phyloP scores from a whole-genome alignment of 2,797 vertebrate genomes.

The Semotilus atromaculatus region DNA sequence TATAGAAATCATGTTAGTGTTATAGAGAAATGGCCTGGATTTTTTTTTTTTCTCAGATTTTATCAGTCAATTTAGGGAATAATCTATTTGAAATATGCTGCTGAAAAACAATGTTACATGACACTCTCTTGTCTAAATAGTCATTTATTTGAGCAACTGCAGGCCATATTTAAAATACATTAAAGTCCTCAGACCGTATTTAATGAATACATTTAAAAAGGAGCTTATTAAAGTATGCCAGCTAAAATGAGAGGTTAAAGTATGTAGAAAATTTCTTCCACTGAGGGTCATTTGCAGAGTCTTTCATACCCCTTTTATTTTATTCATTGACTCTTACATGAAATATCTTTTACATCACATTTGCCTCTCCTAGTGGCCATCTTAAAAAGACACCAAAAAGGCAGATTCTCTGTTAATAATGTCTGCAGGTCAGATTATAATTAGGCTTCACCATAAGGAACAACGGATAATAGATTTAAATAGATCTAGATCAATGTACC shows the following conservation, averaged over 20 bases:
- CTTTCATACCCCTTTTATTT: constrained; percentile 66
- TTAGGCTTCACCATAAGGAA: constrained; percentile 49
- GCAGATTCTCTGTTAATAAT: constrained; percentile 57
- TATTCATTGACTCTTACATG: constrained; percentile 61
- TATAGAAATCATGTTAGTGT: constrained; percentile 10
- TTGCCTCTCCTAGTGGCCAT: constrained; percentile 54
- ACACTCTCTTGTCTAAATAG: constrained; percentile 54
- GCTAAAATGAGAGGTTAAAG: constrained; percentile 64
- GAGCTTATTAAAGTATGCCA: constrained; percentile 58
- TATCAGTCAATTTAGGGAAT: not conserved
- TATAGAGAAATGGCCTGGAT: not conserved
- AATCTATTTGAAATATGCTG: not conserved
- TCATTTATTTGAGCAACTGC: constrained; percentile 62
- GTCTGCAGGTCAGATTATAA: constrained; percentile 50
- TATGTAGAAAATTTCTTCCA: constrained; percentile 56
- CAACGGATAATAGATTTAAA: constrained; percentile 49
- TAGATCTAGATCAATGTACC: not conserved
- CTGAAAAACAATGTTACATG: constrained; percentile 12
- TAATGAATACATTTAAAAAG: constrained; percentile 63
- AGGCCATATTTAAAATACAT: constrained; percentile 53
- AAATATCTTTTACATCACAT: constrained; percentile 63
- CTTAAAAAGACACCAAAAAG: constrained; percentile 44
- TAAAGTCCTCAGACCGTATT: constrained; percentile 55
- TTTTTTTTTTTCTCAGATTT: not conserved
- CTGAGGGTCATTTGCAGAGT: constrained; percentile 60